Evolutionary conservation across 2,797 vertebrate species (phyloP).

Genomic region (Astyanax mexicanus): DNA sequence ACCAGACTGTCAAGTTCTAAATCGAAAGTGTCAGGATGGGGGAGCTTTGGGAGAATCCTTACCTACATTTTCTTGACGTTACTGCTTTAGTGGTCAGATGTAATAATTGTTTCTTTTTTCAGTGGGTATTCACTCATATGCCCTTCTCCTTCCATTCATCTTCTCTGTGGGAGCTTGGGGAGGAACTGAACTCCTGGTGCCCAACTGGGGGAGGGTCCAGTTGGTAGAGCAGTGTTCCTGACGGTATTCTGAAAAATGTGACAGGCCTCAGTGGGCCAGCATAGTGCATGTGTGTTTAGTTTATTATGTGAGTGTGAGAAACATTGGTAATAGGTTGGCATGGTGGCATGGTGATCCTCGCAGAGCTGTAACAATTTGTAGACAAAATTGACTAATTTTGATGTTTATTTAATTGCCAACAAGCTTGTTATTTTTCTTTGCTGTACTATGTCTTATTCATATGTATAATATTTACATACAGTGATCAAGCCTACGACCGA

Average conservation of each 20-base stretch:
- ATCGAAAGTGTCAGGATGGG: slow-evolving; percentile 12
- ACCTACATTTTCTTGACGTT: slow-evolving; percentile 10
- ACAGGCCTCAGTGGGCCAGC: slow-evolving; percentile 33
- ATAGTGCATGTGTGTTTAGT: neutral
- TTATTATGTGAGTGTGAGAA: slow-evolving; percentile 3
- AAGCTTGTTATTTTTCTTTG: too few relatives aligned
- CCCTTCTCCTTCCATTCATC: neutral
- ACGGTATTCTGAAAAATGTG: slow-evolving; percentile 34
- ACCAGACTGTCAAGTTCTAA: slow-evolving; percentile 3
- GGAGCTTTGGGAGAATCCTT: neutral
- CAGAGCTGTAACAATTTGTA: neutral
- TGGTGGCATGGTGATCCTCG: slow-evolving; percentile 22
- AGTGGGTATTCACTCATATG: slow-evolving; percentile 7
- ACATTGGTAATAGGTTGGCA: too few relatives aligned
- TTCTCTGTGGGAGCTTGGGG: neutral
- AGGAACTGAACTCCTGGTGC: neutral
- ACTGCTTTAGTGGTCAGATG: neutral
- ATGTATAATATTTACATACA: too few relatives aligned
- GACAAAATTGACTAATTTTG: too few relatives aligned
- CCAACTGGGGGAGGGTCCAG: slow-evolving; percentile 32
- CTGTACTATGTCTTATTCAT: too few relatives aligned
- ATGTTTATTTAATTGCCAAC: too few relatives aligned
- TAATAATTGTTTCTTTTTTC: slow-evolving; percentile 31
- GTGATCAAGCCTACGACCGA: too few relatives aligned
- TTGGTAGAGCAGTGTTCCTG: slow-evolving; percentile 43